These are phyloP conservation scores for Leptosomus discolor DNA, from an alignment of 2,113 vertebrate genomes.

Conservation along the genomic window DNA sequence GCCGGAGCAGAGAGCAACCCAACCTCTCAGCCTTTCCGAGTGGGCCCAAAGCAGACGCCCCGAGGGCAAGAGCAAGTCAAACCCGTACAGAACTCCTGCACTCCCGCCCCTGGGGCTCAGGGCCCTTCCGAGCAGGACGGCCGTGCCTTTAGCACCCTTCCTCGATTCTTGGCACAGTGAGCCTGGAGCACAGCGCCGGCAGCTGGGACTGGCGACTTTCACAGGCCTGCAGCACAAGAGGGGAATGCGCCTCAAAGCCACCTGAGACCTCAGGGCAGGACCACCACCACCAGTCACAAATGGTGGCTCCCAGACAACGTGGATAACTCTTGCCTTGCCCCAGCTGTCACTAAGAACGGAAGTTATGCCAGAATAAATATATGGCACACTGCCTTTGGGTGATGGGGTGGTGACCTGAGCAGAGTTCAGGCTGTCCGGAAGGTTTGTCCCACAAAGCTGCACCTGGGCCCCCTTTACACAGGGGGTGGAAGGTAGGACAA, in stretches of 20 bases:
- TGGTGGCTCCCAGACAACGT: neutral
- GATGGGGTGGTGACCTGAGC: fast-evolving
- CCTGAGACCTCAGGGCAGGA: fast-evolving
- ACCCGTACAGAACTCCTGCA: neutral
- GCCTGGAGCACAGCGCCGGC: neutral
- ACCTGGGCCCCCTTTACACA: neutral
- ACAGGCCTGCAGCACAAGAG: neutral
- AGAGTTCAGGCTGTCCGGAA: neutral
- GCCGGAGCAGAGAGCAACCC: neutral
- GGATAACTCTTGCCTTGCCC: neutral
- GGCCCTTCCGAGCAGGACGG: neutral
- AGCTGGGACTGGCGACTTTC: neutral
- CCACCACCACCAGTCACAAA: neutral
- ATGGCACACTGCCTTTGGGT: neutral
- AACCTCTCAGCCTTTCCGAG: neutral
- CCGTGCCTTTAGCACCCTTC: neutral
- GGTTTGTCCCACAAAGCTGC: neutral
- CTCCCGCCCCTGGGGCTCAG: neutral
- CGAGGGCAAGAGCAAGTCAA: neutral
- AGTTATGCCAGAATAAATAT: neutral
- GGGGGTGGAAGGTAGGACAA: neutral
- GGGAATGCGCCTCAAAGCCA: neutral
- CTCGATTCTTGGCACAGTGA: neutral
- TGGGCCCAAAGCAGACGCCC: neutral
- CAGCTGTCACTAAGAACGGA: neutral